Percentiles rank a stretch among this genome's conserved stretches.
Conservation (phyloP, 2,113 vertebrate genomes). For the Pangasianodon gigas region DNA sequence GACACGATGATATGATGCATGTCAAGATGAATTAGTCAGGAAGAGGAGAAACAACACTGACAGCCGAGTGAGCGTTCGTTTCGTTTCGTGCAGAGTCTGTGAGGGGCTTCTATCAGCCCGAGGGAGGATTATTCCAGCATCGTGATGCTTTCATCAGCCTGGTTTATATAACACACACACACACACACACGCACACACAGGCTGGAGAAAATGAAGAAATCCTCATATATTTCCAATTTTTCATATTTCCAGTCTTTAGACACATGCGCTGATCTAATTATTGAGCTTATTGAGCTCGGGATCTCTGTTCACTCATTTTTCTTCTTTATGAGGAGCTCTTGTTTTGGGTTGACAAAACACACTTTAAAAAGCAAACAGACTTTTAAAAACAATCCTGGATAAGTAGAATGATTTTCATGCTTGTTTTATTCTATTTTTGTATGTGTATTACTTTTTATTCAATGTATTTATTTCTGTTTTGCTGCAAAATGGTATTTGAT, state of each 20-base stretch:
- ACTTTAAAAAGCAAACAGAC: neutral
- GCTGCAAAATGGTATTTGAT: neutral
- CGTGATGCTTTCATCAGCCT: constrained; percentile 15
- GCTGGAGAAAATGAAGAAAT: constrained; percentile 9
- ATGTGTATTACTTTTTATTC: neutral
- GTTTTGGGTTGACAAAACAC: neutral
- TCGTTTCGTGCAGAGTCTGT: neutral
- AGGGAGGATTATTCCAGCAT: constrained; percentile 22
- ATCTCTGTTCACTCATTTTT: neutral
- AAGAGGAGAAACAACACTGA: neutral
- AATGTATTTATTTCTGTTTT: neutral
- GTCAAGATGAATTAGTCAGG: constrained; percentile 36
- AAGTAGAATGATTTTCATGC: neutral
- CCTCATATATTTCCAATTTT: constrained; percentile 9
- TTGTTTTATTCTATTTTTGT: neutral
- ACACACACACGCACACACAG: neutral
- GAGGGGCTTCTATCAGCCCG: constrained; percentile 17
- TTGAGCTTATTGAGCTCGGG: neutral
- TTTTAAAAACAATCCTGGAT: neutral
- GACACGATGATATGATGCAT: neutral
- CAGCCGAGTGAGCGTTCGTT: neutral
- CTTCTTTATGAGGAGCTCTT: neutral
- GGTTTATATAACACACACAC: constrained; percentile 22
- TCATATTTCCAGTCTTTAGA: neutral
- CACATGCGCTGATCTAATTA: constrained; percentile 14